phyloP scores from a whole-genome alignment of 1,140 invertebrate species.

The Procambarus virginalis region DNA sequence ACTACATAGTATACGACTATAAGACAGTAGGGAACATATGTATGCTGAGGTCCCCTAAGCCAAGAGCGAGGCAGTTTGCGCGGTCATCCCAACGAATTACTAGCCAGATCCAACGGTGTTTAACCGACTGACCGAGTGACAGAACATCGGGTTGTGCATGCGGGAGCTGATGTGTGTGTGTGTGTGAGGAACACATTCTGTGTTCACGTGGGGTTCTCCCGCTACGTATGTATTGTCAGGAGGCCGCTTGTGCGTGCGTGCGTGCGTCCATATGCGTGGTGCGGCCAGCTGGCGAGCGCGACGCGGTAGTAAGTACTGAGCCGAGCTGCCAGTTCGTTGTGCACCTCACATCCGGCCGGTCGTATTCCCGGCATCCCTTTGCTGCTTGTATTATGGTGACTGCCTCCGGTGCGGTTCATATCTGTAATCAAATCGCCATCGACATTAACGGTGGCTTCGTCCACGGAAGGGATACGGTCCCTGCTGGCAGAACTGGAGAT shows the following conservation, averaged over 20 bases:
- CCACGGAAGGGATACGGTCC: constrained; percentile 40
- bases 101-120: too few relatives aligned
- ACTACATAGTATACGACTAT: too few relatives aligned
- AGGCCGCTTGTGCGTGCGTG: background rate
- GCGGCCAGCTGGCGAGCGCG: constrained; percentile 21
- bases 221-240: background rate
- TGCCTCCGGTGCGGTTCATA: background rate
- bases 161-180: too few relatives aligned
- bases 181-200: background rate
- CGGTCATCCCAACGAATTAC: too few relatives aligned
- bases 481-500: constrained; percentile 58
- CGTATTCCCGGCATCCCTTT: background rate
- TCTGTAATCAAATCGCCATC: constrained; percentile 3
- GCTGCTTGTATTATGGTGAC: background rate
- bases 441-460: constrained; percentile 25
- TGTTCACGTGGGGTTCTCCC: background rate
- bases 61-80: too few relatives aligned
- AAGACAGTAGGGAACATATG: too few relatives aligned
- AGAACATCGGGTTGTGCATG: too few relatives aligned
- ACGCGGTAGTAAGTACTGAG: constrained; percentile 42
- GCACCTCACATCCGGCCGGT: background rate
- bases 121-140: too few relatives aligned
- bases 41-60: too few relatives aligned
- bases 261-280: background rate
- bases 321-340: constrained; percentile 19